Percentiles rank a stretch among this genome's conserved stretches.
Evolutionary conservation across 2,888 invertebrate species (phyloP).

Genomic region (Acronicta alni): DNA sequence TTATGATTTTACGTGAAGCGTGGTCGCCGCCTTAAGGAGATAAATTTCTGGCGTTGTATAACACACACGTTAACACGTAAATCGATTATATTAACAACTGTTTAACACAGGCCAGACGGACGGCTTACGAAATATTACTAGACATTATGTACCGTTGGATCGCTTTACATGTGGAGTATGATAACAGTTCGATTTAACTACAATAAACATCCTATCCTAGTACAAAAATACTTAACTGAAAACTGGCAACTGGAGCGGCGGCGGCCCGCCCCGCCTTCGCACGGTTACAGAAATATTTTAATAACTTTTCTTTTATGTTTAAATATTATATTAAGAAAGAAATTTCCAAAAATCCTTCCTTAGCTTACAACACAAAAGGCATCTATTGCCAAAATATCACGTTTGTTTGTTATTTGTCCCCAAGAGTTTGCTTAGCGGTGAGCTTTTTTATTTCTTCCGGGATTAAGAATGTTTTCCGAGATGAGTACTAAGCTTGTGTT

Average conservation of each 20-base stretch:
- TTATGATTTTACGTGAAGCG: constrained; percentile 17
- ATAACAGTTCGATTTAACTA: not conserved
- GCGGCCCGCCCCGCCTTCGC: not conserved
- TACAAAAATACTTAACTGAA: not conserved
- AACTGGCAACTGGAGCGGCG: too few relatives aligned
- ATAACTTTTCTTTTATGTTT: too few relatives aligned
- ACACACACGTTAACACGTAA: constrained; percentile 32
- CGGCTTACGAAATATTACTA: constrained; percentile 18
- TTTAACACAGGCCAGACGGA: constrained; percentile 29
- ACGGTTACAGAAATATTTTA: too few relatives aligned
- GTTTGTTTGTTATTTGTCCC: too few relatives aligned
- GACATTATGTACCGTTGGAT: constrained; percentile 3
- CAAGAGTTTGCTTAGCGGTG: too few relatives aligned
- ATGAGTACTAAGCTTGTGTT: too few relatives aligned
- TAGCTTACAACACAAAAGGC: too few relatives aligned
- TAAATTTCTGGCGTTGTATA: constrained; percentile 17
- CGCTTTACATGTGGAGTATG: constrained; percentile 2
- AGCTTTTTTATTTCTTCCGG: too few relatives aligned
- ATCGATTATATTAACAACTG: constrained; percentile 33
- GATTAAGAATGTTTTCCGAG: too few relatives aligned
- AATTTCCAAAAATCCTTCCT: too few relatives aligned
- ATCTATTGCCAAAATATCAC: too few relatives aligned
- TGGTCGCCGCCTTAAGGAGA: constrained; percentile 1
- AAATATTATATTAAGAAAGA: too few relatives aligned
- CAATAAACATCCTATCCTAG: constrained; percentile 9